phyloP scores from a whole-genome alignment of 2,797 vertebrate species.

The Sibirionetta formosa region DNA sequence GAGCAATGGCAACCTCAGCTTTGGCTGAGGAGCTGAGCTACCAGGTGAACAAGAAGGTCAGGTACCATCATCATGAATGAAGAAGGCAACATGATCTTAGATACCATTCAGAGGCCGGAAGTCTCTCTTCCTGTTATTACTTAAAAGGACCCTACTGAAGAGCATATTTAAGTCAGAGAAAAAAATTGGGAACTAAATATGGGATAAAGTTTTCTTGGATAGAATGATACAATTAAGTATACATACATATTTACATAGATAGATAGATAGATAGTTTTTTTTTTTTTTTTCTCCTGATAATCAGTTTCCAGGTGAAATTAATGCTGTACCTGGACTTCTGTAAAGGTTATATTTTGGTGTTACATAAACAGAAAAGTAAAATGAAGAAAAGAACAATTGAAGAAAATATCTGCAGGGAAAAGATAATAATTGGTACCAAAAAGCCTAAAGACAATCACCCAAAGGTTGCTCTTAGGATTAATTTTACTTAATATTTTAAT shows the following conservation, averaged over 20 bases:
- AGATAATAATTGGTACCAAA: conserved; percentile 10
- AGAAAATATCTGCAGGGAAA: background rate
- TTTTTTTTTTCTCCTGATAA: background rate
- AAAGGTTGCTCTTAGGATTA: background rate
- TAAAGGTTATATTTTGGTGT: background rate
- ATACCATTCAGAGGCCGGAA: background rate
- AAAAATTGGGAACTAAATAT: background rate
- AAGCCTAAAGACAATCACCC: background rate
- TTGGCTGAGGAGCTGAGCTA: background rate
- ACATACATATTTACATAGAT: background rate
- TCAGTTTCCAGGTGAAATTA: background rate
- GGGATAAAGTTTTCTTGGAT: background rate
- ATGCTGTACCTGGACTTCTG: background rate
- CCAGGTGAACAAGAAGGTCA: background rate
- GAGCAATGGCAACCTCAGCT: background rate
- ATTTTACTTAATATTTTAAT: conserved; percentile 51
- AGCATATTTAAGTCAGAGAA: background rate
- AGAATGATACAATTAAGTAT: background rate
- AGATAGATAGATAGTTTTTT: no score
- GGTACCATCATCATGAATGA: background rate
- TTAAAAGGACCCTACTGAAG: background rate
- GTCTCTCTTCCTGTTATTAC: background rate
- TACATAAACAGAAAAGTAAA: background rate
- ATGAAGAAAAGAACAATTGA: background rate
- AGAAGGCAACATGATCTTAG: background rate